Evolutionary conservation across 2,888 invertebrate species (phyloP), one percentile per base, ranked within the genome.

Genomic region (Tryphoninae sp.): DNA sequence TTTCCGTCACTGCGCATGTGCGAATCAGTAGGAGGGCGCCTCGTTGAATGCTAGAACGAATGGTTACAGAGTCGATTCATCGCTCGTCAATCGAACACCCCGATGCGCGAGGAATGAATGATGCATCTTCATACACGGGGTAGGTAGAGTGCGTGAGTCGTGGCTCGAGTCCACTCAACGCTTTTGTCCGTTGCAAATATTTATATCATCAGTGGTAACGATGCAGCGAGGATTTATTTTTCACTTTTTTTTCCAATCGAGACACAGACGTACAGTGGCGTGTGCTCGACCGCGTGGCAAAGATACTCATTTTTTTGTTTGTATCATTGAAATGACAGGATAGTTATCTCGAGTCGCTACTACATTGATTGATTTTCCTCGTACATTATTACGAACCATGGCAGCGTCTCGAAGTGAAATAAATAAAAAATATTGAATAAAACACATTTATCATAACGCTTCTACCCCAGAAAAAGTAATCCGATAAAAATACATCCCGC

Each of bases 41-140:
- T 69, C 62, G 64, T 78, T 71, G 71, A 45, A 65, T 22, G 65
- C 78, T 71, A 71, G 71, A 73, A 73, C 72, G 59, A 77, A 72
- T 65, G 65, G 26, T 59, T 72, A 69, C 67, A 78, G 45, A 72
- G 67, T 72, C 72, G 72, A 76, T 80, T 76, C 76, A 80, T 77
- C 80, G 67, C 61, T 73, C 80, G 72, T 77, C 80, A 80, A 80
- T 80, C 76, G 75, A 75, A 80, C 67, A 49, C n/a, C 58, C 67
- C 61, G 67, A 65, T 65, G 45, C 26, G 42, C 62, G 74, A 75
- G 51, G 61, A 72, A 76, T 72, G 76, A 80, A 72, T 73, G 22
- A 77, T 80, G 72, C 71, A 33, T 45, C 75, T 55, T 55, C 55
- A 55, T 45, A 45, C 55, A 19, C n/a, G 19, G 55, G 19, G 55